Conservation (phyloP, 1,140 invertebrate species). For the Drosophila tsacasi region DNA sequence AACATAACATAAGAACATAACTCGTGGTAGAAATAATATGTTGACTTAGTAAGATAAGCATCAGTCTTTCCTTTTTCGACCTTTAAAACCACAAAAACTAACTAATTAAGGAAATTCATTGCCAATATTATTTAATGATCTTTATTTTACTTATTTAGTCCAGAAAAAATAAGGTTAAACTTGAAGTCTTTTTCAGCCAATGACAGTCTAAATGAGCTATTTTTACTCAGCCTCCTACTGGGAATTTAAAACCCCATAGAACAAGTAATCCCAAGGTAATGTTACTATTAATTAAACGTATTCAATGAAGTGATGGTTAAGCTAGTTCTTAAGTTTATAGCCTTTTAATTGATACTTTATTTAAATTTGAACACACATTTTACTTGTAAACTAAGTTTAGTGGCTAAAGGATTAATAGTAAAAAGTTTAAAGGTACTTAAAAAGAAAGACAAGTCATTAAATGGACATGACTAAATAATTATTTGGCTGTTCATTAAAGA, state of each 20-base stretch:
- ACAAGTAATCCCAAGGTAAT: neutral
- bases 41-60: neutral
- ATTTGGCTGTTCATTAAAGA: neutral
- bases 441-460: neutral
- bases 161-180: too few species aligned
- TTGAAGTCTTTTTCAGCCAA: neutral
- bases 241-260: neutral
- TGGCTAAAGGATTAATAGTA: conserved; percentile 8
- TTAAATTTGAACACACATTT: neutral
- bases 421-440: neutral
- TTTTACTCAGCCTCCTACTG: neutral
- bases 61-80: neutral
- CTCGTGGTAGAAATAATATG: too few species aligned
- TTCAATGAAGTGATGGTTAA: neutral
- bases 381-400: neutral
- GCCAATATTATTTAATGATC: neutral
- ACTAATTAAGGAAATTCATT: neutral
- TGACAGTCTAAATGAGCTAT: neutral
- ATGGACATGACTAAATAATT: neutral
- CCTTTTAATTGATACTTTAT: conserved; percentile 26
- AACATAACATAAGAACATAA: too few species aligned
- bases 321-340: conserved; percentile 2
- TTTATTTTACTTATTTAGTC: too few species aligned
- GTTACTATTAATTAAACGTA: neutral
- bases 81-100: neutral